phyloP scores from a whole-genome alignment of 2,797 vertebrate genomes.

The Aselliscus stoliczkanus region DNA sequence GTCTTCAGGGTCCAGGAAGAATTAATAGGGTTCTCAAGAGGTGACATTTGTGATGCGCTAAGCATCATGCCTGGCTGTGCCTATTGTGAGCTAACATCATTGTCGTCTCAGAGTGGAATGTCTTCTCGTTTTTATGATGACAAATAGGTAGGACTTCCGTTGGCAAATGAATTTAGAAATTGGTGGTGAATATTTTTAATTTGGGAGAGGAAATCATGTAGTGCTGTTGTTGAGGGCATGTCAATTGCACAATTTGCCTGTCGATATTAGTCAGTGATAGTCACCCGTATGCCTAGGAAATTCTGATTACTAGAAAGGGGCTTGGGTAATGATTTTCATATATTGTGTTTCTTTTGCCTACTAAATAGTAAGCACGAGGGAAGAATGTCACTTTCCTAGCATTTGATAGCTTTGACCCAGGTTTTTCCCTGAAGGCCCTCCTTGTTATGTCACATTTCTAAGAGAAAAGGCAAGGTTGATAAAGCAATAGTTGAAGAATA shows the following conservation, averaged over 20 bases:
- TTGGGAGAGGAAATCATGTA: not conserved
- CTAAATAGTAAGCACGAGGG: not conserved
- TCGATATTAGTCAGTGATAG: not conserved
- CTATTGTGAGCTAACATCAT: not conserved
- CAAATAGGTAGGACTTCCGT: not conserved
- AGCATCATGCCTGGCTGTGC: not conserved
- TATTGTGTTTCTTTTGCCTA: not conserved
- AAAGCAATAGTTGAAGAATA: not conserved
- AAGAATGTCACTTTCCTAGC: not conserved
- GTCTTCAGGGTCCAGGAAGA: too few relatives aligned
- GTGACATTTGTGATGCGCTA: not conserved
- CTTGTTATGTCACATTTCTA: not conserved
- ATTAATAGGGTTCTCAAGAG: not conserved
- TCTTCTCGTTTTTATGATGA: not conserved
- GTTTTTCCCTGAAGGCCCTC: not conserved
- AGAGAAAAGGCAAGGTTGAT: not conserved
- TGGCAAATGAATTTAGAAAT: not conserved
- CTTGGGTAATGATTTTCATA: not conserved
- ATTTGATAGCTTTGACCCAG: not conserved
- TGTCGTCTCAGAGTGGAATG: not conserved
- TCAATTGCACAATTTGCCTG: not conserved
- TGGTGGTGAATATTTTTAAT: not conserved
- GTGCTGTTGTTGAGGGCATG: not conserved
- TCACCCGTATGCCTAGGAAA: not conserved
- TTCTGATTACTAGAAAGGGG: not conserved